phyloP scores from a whole-genome alignment of 2,113 vertebrate species.

The Eublepharis macularius region DNA sequence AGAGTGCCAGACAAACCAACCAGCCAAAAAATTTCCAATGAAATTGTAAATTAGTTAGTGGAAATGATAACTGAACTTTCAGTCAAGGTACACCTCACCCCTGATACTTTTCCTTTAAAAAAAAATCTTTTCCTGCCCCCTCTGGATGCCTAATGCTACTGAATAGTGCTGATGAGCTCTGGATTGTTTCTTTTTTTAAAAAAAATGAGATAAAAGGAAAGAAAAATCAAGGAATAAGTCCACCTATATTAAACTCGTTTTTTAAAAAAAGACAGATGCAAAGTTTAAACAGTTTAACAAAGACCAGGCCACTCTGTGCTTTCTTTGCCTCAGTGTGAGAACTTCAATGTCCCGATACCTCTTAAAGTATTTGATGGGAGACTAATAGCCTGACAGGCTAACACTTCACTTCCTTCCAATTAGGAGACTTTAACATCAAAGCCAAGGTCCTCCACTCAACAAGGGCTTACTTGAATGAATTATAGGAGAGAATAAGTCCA shows the following conservation, averaged over 20 bases:
- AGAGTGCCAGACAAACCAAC: not conserved
- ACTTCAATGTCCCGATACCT: conserved; percentile 81
- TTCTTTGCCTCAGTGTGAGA: conserved; percentile 84
- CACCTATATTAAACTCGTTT: conserved; percentile 62
- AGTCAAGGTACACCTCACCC: not conserved
- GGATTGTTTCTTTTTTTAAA: conserved; percentile 16
- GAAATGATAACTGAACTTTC: conserved; percentile 19
- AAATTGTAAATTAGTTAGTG: not conserved
- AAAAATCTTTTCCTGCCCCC: not conserved
- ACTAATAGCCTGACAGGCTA: conserved; percentile 93
- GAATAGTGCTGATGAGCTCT: conserved; percentile 31
- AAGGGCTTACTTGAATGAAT: conserved; percentile 83
- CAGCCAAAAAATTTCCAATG: not conserved
- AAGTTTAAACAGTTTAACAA: conserved; percentile 81
- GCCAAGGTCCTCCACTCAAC: conserved; percentile 84
- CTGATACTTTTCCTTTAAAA: not conserved
- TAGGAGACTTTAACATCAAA: conserved; percentile 94
- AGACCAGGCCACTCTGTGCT: conserved; percentile 78
- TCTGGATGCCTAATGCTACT: not conserved
- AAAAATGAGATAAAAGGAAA: conserved; percentile 52
- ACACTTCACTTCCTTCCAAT: conserved; percentile 99
- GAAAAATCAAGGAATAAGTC: conserved; percentile 50
- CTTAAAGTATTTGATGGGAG: conserved; percentile 91
- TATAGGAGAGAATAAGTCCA: conserved; percentile 82
- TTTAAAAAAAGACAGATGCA: conserved; percentile 63